phyloP scores from a whole-genome alignment of 2,888 invertebrate species.

The Ectobius pallidus region DNA sequence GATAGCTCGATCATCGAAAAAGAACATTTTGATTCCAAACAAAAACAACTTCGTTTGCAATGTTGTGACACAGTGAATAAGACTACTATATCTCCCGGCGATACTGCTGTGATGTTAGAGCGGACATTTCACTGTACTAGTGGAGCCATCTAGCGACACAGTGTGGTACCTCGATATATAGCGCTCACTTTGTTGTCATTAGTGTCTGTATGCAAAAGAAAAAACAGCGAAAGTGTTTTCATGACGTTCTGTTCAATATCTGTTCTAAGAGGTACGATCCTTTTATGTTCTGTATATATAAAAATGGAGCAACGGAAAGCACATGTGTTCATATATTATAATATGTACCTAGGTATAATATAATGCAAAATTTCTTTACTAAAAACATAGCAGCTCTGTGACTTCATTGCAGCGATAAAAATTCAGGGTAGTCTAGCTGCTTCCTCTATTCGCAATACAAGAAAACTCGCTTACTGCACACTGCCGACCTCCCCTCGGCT shows the following conservation, averaged over 20 bases:
- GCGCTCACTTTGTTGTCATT: background rate
- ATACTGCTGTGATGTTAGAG: background rate
- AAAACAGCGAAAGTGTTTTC: constrained; percentile 7
- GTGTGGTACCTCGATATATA: constrained; percentile 6
- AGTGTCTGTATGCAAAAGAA: background rate
- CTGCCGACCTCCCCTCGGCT: constrained; percentile 12
- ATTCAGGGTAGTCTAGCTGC: background rate
- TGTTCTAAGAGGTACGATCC: too few species aligned
- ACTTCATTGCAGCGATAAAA: background rate
- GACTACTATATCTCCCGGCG: background rate
- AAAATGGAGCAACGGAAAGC: too few species aligned
- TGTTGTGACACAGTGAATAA: too few species aligned
- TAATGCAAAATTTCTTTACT: too few species aligned
- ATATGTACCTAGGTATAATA: too few species aligned
- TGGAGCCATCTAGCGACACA: constrained; percentile 9
- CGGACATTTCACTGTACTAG: constrained; percentile 9
- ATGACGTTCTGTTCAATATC: background rate
- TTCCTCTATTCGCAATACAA: constrained; percentile 9
- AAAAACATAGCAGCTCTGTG: too few species aligned
- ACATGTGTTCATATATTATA: too few species aligned
- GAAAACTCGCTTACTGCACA: background rate
- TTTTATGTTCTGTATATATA: too few species aligned
- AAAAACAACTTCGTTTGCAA: too few species aligned
- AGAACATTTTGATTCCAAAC: too few species aligned
- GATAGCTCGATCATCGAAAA: too few species aligned